These are phyloP conservation scores for Troides helena DNA, from an alignment of 2,888 invertebrate species.

Conservation along the genomic window DNA sequence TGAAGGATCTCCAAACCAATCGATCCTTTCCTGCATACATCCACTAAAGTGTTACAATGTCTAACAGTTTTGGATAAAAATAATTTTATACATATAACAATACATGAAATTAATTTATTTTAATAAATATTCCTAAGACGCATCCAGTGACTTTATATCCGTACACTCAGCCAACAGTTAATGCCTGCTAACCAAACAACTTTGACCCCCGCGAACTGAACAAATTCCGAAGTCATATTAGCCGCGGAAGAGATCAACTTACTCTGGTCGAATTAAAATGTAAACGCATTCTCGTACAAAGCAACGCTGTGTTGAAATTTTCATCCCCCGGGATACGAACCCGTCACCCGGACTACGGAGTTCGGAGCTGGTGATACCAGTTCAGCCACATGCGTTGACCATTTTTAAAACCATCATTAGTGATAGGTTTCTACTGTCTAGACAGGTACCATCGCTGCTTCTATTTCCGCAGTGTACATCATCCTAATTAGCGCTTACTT, in stretches of 20 bases:
- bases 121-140: slow-evolving; percentile 7
- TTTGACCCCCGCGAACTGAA: slow-evolving; percentile 38
- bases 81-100: no score
- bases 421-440: no score
- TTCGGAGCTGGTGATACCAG: not conserved
- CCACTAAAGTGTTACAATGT: no score
- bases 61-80: no score
- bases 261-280: slow-evolving; percentile 52
- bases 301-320: slow-evolving; percentile 53
- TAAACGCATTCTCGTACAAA: slow-evolving; percentile 50
- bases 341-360: not conserved
- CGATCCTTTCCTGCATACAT: no score
- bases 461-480: no score
- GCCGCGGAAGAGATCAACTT: slow-evolving; percentile 34
- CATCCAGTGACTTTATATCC: slow-evolving; percentile 38
- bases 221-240: slow-evolving; percentile 22
- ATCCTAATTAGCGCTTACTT: no score
- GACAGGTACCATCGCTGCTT: no score
- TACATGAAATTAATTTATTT: no score
- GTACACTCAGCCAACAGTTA: slow-evolving; percentile 43
- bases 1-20: no score
- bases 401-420: no score
- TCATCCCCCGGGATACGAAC: slow-evolving; percentile 40
- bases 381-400: not conserved
- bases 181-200: slow-evolving; percentile 41